Evolutionary conservation across 2,113 vertebrate genomes (phyloP).

Genomic region (Xiphias gladius): DNA sequence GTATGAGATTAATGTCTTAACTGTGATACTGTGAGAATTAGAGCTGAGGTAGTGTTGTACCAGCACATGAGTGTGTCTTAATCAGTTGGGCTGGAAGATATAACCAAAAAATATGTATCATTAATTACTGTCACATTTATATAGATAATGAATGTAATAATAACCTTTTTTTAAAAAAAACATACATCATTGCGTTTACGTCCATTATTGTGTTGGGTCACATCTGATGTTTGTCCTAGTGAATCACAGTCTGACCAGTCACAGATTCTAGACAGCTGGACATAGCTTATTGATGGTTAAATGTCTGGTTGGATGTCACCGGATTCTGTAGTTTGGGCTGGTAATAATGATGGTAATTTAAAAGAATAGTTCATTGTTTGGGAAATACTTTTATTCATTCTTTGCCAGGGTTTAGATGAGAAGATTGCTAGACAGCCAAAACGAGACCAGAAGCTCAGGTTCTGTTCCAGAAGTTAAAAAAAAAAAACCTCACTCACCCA

Average conservation of each 20-base stretch:
- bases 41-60: constrained; percentile 42
- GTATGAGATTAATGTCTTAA: constrained; percentile 22
- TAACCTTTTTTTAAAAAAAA: too few species aligned
- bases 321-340: too few species aligned
- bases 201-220: background rate
- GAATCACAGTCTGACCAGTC: background rate
- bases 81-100: constrained; percentile 32
- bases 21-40: constrained; percentile 50
- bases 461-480: too few species aligned
- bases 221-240: background rate
- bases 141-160: background rate
- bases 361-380: too few species aligned
- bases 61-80: constrained; percentile 41
- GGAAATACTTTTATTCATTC: too few species aligned
- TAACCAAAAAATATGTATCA: background rate
- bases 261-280: background rate
- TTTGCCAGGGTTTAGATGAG: too few species aligned
- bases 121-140: background rate
- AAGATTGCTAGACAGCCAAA: too few species aligned
- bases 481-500: too few species aligned
- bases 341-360: too few species aligned
- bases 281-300: too few species aligned
- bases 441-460: too few species aligned
- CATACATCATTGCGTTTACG: background rate
- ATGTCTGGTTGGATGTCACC: too few species aligned